Evolutionary conservation across 23 tunicate genomes (phyloP), one percentile per base, ranked within the genome.

Genomic region (Halocynthia aurantium): DNA sequence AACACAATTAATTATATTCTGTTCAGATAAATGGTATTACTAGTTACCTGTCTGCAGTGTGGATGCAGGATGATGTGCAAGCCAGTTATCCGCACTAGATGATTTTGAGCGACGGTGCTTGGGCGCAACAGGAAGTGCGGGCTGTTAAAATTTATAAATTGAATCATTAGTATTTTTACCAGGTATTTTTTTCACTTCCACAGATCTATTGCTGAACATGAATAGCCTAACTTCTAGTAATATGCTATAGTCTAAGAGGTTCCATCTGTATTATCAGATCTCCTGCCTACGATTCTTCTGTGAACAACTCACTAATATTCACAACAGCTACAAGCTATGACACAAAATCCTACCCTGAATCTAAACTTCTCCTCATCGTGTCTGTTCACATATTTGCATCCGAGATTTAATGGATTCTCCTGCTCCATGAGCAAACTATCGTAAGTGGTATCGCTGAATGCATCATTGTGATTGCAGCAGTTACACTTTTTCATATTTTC

Each of bases 101-200:
- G 95, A 81, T n/a, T 73, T 52, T 6, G 95, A 89, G 8, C 96
- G 83, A 8, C 90, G 85, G 56, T 87, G 96, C 62, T 88, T 88
- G 15, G 92, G 77, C 5, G 88, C 88, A 10, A 84, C 67, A 51
- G 97, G 97, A 0, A 77, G 75, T 66, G 84, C 97, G 22, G 88
- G 85, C 84, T 83, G 86, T 11, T 67, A 62, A 11, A 22, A 64
- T 50, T 57, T 8, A 73, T 6, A 15, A 50, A 72, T 62, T 58
- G n/a, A 58, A 58, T 13, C 17, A 0, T n/a, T 12, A 57, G 62
- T 57, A 57, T 57, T 57, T 10, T 57, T 10, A 57, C 12, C 12
- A 57, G 12, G 12, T 10, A 57, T 10, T 57, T 57, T 57, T 57
- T 57, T 10, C 12, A 10, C 12, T 57, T 10, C 12, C 12, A 57